Conservation (phyloP, 2,888 invertebrate genomes). For the Merodon equestris region DNA sequence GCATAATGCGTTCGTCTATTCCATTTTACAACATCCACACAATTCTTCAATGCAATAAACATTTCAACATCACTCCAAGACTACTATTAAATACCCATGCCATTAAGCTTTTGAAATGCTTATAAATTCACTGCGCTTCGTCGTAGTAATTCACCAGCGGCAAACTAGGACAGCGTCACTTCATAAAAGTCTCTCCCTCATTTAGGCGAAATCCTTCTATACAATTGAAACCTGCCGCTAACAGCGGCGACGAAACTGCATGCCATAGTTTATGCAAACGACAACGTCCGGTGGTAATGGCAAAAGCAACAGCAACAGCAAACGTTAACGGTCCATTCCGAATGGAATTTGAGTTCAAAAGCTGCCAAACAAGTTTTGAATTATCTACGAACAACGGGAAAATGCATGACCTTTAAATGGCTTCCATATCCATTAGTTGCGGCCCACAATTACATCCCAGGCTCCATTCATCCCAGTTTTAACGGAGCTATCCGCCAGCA, state of each 20-base stretch:
- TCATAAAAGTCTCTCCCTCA: conserved; percentile 10
- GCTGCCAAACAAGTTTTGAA: conserved; percentile 48
- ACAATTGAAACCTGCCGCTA: no score
- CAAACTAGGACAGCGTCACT: conserved; percentile 53
- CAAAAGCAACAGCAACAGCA: no score
- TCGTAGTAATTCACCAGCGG: conserved; percentile 48
- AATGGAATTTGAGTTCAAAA: conserved; percentile 51
- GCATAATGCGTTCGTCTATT: no score
- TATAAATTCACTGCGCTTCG: conserved; percentile 9
- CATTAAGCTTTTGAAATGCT: conserved; percentile 1
- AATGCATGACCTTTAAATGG: conserved; percentile 51
- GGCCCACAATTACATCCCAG: conserved; percentile 44
- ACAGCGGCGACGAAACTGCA: no score
- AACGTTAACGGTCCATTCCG: conserved; percentile 10
- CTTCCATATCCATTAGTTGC: conserved; percentile 48
- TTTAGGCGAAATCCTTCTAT: neutral
- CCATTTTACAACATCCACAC: conserved; percentile 4
- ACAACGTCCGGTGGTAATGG: no score
- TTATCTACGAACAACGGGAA: conserved; percentile 46
- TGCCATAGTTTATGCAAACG: no score
- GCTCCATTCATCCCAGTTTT: conserved; percentile 5
- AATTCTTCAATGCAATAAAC: conserved; percentile 3
- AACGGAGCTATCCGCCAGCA: neutral
- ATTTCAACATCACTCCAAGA: conserved; percentile 11
- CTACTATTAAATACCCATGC: conserved; percentile 20